A percentile compares a stretch with the other conserved stretches of the same genome.
phyloP scores from a whole-genome alignment of 2,797 vertebrate species.

The Acipenser oxyrinchus region DNA sequence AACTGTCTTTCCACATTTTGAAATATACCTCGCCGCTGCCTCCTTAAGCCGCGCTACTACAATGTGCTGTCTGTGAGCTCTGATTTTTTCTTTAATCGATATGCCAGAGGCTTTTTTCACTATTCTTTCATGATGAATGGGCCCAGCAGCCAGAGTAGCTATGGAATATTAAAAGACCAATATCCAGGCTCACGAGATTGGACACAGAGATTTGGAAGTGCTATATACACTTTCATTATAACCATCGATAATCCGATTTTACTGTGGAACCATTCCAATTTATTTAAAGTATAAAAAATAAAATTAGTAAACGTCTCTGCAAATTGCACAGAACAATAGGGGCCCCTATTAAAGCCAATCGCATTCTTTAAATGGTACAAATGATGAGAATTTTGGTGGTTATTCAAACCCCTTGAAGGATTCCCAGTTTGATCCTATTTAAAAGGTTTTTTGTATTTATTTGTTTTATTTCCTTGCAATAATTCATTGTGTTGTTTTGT shows the following conservation, averaged over 20 bases:
- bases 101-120: constrained; percentile 43
- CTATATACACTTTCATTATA: constrained; percentile 36
- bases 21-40: constrained; percentile 50
- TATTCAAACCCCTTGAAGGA: constrained; percentile 16
- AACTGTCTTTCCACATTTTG: constrained; percentile 60
- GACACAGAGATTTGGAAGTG: constrained; percentile 49
- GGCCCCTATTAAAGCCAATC: constrained; percentile 1
- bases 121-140: constrained; percentile 48
- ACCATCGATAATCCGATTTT: constrained; percentile 25
- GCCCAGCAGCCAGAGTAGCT: constrained; percentile 43
- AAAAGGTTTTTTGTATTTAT: constrained; percentile 21
- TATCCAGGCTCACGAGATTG: constrained; percentile 37
- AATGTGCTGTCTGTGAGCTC: constrained; percentile 42
- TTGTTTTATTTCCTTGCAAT: not conserved
- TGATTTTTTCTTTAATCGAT: constrained; percentile 34
- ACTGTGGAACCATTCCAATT: constrained; percentile 23
- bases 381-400: constrained; percentile 3
- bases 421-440: constrained; percentile 20
- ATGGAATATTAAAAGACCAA: constrained; percentile 55
- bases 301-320: constrained; percentile 41
- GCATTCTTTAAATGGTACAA: not conserved
- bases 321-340: constrained; percentile 30
- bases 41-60: constrained; percentile 33
- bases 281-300: constrained; percentile 21
- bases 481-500: not conserved